phyloP scores from a whole-genome alignment of 2,797 vertebrate species.

The Sebastes oblongus region DNA sequence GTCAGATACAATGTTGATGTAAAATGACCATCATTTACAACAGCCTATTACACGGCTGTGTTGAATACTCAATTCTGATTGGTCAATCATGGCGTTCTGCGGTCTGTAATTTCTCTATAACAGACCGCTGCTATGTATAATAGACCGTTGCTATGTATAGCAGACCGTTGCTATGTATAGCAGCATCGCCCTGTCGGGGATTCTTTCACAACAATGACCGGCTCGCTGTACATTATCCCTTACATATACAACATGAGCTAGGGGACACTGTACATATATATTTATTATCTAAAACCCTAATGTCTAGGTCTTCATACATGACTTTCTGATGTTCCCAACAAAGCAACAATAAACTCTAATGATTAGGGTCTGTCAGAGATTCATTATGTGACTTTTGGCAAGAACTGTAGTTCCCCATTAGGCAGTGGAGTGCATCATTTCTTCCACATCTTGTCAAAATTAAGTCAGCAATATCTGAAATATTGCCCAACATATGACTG shows the following conservation, averaged over 20 bases:
- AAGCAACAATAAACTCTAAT: neutral
- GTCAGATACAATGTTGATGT: neutral
- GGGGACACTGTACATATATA: neutral
- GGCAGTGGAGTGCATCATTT: neutral
- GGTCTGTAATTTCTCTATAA: no score
- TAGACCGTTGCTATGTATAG: no score
- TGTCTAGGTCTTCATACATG: neutral
- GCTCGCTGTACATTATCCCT: no score
- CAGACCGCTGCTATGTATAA: no score
- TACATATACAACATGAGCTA: neutral
- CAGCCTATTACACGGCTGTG: no score
- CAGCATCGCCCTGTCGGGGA: no score
- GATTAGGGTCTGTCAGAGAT: neutral
- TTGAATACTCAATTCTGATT: no score
- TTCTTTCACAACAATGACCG: no score
- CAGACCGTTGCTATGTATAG: no score
- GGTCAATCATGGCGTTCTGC: no score
- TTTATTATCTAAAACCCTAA: neutral
- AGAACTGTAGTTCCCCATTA: neutral
- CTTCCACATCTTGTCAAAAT: neutral
- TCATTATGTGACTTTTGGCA: neutral
- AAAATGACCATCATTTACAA: neutral
- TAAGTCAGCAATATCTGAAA: neutral
- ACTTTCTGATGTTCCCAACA: neutral
- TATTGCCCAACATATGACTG: neutral